phyloP scores from a whole-genome alignment of 64 coral and sea anemone genomes.

The Actinia equina region DNA sequence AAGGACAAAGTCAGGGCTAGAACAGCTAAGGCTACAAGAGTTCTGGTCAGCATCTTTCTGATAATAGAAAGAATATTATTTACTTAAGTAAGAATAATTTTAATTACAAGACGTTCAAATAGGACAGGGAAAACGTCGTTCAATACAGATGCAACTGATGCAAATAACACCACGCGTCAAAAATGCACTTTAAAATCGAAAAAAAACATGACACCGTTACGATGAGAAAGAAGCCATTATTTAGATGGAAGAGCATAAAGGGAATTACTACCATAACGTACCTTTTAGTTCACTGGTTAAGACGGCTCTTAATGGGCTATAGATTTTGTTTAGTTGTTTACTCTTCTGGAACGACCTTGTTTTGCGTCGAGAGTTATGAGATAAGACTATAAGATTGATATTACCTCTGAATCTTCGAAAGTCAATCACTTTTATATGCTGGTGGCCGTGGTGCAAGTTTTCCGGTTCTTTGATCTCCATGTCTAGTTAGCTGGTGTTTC shows the following conservation, averaged over 20 bases:
- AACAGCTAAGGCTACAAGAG: conserved; percentile 8
- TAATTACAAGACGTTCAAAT: background rate
- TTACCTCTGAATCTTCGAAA: conserved; percentile 1
- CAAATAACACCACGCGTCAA: background rate
- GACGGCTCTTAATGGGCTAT: background rate
- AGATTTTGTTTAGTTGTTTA: conserved; percentile 7
- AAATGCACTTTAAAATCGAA: background rate
- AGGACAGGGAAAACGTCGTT: background rate
- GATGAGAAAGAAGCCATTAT: background rate
- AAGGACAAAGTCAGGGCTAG: background rate
- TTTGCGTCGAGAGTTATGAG: background rate
- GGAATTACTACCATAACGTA: background rate
- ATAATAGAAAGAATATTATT: background rate
- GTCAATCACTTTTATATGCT: background rate
- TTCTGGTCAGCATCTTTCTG: conserved; percentile 15
- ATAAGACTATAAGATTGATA: background rate
- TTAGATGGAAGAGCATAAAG: background rate
- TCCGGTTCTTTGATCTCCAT: conserved; percentile 14
- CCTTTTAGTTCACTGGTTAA: background rate
- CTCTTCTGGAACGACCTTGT: conserved; percentile 34
- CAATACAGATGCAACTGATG: background rate
- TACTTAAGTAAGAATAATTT: background rate
- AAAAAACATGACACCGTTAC: background rate
- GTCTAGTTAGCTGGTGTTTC: conserved; percentile 10
- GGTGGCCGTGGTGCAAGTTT: background rate